Conservation (phyloP, 2,797 vertebrate species). For the Peromyscus eremicus region DNA sequence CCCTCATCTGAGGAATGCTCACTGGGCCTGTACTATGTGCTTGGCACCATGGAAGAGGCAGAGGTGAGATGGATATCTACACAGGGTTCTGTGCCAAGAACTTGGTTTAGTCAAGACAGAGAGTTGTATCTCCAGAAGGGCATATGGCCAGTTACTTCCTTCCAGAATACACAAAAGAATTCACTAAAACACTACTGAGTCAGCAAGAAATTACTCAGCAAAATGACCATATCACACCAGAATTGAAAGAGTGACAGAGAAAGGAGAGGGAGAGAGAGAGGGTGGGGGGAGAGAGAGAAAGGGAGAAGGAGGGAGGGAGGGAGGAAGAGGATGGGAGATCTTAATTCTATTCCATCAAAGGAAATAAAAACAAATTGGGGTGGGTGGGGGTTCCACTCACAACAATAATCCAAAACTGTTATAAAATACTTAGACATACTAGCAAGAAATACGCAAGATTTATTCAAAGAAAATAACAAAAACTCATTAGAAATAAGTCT, state of each 20-base stretch:
- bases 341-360: neutral
- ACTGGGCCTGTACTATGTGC: neutral
- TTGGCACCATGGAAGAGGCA: neutral
- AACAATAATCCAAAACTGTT: conserved; percentile 5
- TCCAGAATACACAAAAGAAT: neutral
- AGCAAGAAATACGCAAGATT: neutral
- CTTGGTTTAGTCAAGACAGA: neutral
- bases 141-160: neutral
- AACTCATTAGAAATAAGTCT: neutral
- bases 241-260: neutral
- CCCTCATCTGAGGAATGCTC: neutral
- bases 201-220: neutral
- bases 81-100: neutral
- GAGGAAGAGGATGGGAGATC: neutral
- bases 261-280: neutral
- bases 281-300: neutral
- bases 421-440: neutral
- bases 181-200: neutral
- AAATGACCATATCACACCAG: neutral
- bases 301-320: neutral
- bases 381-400: neutral
- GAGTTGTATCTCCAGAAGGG: neutral
- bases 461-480: conserved; percentile 15
- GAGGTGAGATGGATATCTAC: neutral
- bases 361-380: neutral